Evolutionary conservation across 2,113 vertebrate species (phyloP).

Genomic region (Megaptera novaeangliae): DNA sequence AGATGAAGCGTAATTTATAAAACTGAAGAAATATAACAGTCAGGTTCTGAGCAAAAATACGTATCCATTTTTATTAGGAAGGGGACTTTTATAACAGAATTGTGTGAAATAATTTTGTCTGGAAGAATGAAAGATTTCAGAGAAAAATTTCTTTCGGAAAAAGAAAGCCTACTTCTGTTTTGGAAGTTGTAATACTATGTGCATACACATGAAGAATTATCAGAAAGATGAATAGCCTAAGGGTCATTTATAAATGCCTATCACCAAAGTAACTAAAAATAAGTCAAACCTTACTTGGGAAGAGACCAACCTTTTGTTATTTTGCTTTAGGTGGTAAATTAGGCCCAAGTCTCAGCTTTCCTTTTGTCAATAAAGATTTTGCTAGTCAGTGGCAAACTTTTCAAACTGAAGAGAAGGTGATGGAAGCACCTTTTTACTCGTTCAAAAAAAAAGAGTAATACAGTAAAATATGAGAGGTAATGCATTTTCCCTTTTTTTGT

Average conservation of each 20-base stretch:
- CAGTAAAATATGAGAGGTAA: neutral
- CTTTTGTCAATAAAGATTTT: conserved; percentile 37
- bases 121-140: conserved; percentile 56
- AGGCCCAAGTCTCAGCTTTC: conserved; percentile 34
- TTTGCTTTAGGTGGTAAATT: conserved; percentile 65
- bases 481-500: conserved; percentile 25
- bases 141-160: conserved; percentile 49
- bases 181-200: conserved; percentile 31
- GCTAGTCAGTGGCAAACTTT: conserved; percentile 60
- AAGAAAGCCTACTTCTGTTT: conserved; percentile 42
- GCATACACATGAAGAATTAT: conserved; percentile 54
- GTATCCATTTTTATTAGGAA: conserved; percentile 27
- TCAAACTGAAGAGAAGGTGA: conserved; percentile 58
- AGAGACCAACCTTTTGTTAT: neutral
- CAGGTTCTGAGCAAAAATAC: conserved; percentile 45
- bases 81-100: conserved; percentile 15
- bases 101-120: conserved; percentile 47
- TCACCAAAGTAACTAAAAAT: conserved; percentile 57
- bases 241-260: conserved; percentile 5
- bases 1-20: conserved; percentile 62
- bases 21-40: conserved; percentile 47
- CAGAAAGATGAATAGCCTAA: conserved; percentile 37
- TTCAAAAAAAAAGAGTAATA: neutral
- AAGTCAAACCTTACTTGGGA: conserved; percentile 41
- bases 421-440: conserved; percentile 24